Percentiles rank a stretch among this genome's conserved stretches.
Evolutionary conservation across 2,113 vertebrate genomes (phyloP).

Genomic region (Acrocephalus arundinaceus): DNA sequence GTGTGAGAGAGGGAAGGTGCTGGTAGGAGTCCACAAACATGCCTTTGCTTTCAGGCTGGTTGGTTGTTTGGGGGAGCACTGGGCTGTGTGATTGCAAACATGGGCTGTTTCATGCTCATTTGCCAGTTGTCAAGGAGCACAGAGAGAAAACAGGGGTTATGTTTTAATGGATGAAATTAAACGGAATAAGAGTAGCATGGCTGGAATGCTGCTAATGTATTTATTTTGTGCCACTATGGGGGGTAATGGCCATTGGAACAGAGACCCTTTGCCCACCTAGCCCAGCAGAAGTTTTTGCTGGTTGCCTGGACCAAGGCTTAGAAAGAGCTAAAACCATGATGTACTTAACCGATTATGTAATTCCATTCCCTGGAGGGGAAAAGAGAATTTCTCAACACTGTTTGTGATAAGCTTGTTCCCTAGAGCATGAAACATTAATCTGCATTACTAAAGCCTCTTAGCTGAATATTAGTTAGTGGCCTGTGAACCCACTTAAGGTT

Average conservation of each 20-base stretch:
- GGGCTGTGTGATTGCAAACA: constrained; percentile 19
- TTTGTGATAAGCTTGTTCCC: constrained; percentile 58
- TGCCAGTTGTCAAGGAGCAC: background rate
- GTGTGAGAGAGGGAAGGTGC: background rate
- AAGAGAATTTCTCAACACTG: constrained; percentile 2
- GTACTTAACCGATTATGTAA: constrained; percentile 27
- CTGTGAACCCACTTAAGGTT: background rate
- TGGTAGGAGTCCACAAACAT: background rate
- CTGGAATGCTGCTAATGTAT: background rate
- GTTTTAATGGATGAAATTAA: constrained; percentile 9
- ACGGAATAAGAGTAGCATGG: background rate
- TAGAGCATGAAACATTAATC: constrained; percentile 62
- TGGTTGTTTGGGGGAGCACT: background rate
- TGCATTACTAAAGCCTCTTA: constrained; percentile 59
- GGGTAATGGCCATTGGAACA: background rate
- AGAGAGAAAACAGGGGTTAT: background rate
- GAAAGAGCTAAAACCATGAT: background rate
- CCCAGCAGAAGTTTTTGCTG: background rate
- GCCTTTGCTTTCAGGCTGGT: background rate
- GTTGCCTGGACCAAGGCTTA: background rate
- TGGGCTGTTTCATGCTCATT: background rate
- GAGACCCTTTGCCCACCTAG: background rate
- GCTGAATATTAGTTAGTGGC: background rate
- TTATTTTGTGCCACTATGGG: background rate
- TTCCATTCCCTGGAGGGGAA: background rate